Base-by-base conservation (phyloP, 2,113 vertebrate species). In the Piprites chloris region DNA sequence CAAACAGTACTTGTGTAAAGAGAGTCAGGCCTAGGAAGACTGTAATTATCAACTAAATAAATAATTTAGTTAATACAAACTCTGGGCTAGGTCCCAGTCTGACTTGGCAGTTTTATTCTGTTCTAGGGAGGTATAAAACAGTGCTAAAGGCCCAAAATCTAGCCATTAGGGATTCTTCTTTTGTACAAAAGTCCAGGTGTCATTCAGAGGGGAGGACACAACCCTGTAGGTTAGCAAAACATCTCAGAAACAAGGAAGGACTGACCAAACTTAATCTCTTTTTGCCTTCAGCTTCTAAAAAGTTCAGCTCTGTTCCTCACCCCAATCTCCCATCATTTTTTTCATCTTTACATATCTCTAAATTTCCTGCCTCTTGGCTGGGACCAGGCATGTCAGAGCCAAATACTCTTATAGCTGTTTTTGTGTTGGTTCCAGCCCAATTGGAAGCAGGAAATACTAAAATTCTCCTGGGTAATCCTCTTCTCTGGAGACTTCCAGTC, bases 391-490 rank as follows among this genome's bases (percentile, higher is more conserved):
- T 58, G 18, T 80, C 56, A 89, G 93, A 93, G 95, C 92, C 96
- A 96, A 96, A 92, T 73, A 78, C 82, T 49, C 49, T 95, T 95
- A 75, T 49, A 96, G 76, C 85, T 94, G 93, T 32, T 96, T 94
- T 95, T 93, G 76, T 90, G 79, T 84, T 93, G 92, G 86, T 96
- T 97, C 90, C 96, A 94, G 83, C 85, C 95, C 85, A 93, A 95
- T 3, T 96, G 95, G 96, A 97, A 97, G 96, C 93, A 96, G 96
- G 96, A 96, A 97, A 97, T 96, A 90, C 92, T 92, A 53, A 77
- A 95, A 96, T 84, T 94, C 96, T 94, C 95, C 59, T 84, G 96
- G 76, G 96, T 90, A 96, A 95, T 85, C 65, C 80, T 94, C 79
- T 93, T 92, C 96, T 96, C 96, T 92, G 73, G 96, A 96, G 96